Conservation (phyloP, 2,888 invertebrate species). For the Lymantria dispar region DNA sequence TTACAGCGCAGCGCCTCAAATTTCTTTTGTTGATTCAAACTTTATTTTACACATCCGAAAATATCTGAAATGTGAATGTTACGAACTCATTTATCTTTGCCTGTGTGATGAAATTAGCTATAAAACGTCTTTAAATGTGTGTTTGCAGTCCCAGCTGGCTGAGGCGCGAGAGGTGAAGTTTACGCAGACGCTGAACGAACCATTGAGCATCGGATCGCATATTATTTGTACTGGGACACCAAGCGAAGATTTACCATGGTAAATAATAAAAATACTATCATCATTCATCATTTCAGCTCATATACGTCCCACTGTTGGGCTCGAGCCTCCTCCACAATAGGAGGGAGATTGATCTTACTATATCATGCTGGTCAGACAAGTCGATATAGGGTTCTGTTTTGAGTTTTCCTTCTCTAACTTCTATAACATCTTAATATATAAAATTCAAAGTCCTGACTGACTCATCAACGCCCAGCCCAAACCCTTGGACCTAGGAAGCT, state of each 20-base stretch:
- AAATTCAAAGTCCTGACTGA: too few species aligned
- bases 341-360: too few species aligned
- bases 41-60: not conserved
- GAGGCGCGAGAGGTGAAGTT: slow-evolving; percentile 69
- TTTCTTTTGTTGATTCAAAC: not conserved
- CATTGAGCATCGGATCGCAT: slow-evolving; percentile 64
- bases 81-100: not conserved
- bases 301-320: too few species aligned
- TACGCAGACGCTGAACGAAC: slow-evolving; percentile 57
- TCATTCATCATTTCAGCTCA: too few species aligned
- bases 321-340: too few species aligned
- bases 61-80: not conserved
- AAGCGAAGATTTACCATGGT: slow-evolving; percentile 71
- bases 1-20: not conserved
- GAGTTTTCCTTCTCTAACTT: too few species aligned
- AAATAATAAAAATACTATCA: slow-evolving; percentile 13
- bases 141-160: slow-evolving; percentile 65
- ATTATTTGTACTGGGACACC: slow-evolving; percentile 71
- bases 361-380: too few species aligned
- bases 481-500: too few species aligned
- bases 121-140: slow-evolving; percentile 11
- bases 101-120: not conserved
- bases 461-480: too few species aligned
- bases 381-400: too few species aligned
- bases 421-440: too few species aligned